Evolutionary conservation across 53 echinoderm and acorn worm genomes (phyloP).

Genomic region (Holothuria leucospilota): DNA sequence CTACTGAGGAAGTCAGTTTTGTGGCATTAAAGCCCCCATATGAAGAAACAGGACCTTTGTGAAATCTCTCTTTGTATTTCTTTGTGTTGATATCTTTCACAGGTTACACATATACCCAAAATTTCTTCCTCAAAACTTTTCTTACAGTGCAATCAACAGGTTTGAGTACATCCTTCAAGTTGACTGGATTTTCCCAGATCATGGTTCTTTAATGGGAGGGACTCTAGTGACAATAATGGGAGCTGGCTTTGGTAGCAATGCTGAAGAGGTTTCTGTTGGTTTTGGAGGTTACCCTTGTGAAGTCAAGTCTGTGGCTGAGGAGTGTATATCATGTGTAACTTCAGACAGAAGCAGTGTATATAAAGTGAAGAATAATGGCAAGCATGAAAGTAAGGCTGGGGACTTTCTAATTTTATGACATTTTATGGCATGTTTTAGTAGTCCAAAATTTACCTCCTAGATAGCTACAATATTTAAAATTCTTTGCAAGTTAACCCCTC

Average conservation of each 20-base stretch:
- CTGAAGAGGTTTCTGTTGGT: slow-evolving; percentile 31
- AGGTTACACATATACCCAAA: no score
- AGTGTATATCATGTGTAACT: slow-evolving; percentile 19
- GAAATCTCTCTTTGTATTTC: no score
- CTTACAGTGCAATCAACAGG: neutral
- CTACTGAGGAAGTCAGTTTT: no score
- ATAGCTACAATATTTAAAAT: no score
- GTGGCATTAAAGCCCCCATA: no score
- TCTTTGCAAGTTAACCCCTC: no score
- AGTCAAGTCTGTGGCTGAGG: slow-evolving; percentile 46
- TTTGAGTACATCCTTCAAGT: slow-evolving; percentile 62
- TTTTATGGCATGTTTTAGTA: no score
- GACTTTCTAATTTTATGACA: no score
- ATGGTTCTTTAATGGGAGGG: slow-evolving; percentile 62
- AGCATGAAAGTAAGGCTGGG: slow-evolving; percentile 64
- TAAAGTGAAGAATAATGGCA: slow-evolving; percentile 61
- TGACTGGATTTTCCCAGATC: slow-evolving; percentile 52
- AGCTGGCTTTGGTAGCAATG: slow-evolving; percentile 64
- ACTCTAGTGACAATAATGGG: slow-evolving; percentile 66
- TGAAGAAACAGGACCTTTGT: no score
- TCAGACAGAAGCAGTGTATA: neutral
- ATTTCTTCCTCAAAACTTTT: no score
- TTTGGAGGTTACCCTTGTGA: slow-evolving; percentile 58
- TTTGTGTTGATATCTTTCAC: no score
- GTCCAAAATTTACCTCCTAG: no score